Conservation (phyloP, 2,888 invertebrate species). For the Hypercompe scribonia region DNA sequence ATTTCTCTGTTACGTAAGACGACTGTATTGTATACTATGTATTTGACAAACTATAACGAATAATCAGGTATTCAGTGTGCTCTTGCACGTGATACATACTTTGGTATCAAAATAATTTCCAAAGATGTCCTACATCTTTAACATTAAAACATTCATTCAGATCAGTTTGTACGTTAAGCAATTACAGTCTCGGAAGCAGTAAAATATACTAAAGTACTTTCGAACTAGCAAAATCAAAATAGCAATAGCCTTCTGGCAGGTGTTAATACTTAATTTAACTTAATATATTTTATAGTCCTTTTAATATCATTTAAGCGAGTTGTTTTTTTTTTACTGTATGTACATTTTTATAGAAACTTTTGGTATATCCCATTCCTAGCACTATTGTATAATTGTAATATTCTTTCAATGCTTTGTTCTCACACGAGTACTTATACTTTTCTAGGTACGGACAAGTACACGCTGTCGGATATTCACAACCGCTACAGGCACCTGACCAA, state of each 20-base stretch:
- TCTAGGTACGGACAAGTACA: slow-evolving; percentile 94
- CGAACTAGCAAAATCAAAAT: neutral
- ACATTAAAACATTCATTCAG: neutral
- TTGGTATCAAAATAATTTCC: neutral
- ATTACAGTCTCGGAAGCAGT: too few species aligned
- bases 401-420: neutral
- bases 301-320: too few species aligned
- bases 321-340: neutral
- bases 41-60: neutral
- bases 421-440: neutral
- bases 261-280: neutral
- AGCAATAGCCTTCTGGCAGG: too few species aligned
- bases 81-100: neutral
- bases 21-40: too few species aligned
- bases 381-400: neutral
- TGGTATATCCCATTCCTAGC: neutral
- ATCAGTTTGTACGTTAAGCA: too few species aligned
- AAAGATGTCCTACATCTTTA: too few species aligned
- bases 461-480: slow-evolving; percentile 93
- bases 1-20: neutral
- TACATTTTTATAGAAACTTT: neutral
- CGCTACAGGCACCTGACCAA: slow-evolving; percentile 96
- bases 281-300: neutral
- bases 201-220: neutral
- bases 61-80: neutral